Evolutionary conservation across 2,113 vertebrate species (phyloP).

Genomic region (Trachemys scripta): DNA sequence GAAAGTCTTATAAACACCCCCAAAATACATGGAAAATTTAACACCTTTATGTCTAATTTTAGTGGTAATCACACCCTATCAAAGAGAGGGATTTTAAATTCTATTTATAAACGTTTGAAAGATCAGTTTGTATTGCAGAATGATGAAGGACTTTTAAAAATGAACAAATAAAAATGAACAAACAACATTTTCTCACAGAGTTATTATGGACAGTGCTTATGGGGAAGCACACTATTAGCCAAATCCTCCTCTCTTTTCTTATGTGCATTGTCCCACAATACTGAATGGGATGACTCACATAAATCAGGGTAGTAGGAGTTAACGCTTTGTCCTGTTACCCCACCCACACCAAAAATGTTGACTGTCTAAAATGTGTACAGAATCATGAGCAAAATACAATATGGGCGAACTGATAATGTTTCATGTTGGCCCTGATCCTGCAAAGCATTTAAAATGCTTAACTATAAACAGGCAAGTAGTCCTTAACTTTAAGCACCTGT

Average conservation of each 20-base stretch:
- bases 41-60: neutral
- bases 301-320: neutral
- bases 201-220: neutral
- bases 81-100: neutral
- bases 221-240: neutral
- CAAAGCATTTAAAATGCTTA: rapidly evolving
- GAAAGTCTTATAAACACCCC: neutral
- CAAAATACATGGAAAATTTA: neutral
- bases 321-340: neutral
- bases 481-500: neutral
- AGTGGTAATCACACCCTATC: neutral
- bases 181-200: neutral
- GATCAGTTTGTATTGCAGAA: neutral
- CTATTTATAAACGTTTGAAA: neutral
- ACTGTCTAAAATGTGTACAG: neutral
- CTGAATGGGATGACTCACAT: slow-evolving; percentile 4
- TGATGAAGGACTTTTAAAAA: slow-evolving; percentile 2
- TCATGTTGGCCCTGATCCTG: neutral
- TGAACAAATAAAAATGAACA: neutral
- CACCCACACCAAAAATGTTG: neutral
- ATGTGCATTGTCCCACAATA: neutral
- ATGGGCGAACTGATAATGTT: neutral
- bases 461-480: rapidly evolving
- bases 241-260: neutral
- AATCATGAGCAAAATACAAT: neutral